Conservation (phyloP, 2,797 vertebrate species). For the Enteromius treurensis region DNA sequence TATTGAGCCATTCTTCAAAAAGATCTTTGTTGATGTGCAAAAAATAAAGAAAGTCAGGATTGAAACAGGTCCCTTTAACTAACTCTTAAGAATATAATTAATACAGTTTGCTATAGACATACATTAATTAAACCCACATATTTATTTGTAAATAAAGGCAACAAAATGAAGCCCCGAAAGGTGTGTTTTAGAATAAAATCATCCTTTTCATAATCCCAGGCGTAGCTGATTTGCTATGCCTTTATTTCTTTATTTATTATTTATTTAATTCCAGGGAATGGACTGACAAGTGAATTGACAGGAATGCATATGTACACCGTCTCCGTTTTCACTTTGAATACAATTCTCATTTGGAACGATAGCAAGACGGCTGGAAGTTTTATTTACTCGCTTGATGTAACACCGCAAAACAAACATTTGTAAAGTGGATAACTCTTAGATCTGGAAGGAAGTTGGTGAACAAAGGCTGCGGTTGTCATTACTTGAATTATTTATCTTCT, state of each 20-base stretch:
- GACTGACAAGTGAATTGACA: constrained; percentile 41
- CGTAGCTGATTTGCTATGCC: constrained; percentile 15
- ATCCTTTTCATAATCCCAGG: constrained; percentile 40
- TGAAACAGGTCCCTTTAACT: neutral
- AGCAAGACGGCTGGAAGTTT: constrained; percentile 13
- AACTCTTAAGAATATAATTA: neutral
- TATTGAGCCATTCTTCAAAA: neutral
- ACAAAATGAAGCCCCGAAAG: constrained; percentile 21
- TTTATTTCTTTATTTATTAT: constrained; percentile 15
- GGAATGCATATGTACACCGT: constrained; percentile 22
- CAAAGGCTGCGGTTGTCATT: constrained; percentile 38
- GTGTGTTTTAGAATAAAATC: constrained; percentile 9
- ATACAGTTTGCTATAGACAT: neutral
- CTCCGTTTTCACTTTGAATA: constrained; percentile 36
- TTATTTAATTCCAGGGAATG: constrained; percentile 16
- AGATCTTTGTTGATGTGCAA: neutral
- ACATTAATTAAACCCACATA: constrained; percentile 30
- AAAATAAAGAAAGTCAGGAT: neutral
- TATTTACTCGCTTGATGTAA: constrained; percentile 49
- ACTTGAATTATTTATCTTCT: constrained; percentile 43
- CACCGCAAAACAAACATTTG: constrained; percentile 45
- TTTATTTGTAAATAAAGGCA: constrained; percentile 30
- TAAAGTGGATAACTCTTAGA: constrained; percentile 53
- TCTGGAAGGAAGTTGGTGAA: constrained; percentile 39
- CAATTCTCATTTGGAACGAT: constrained; percentile 31